A percentile compares a stretch with the other conserved stretches of the same genome.
Evolutionary conservation across 2,113 vertebrate genomes (phyloP).

Genomic region (Antechinus stuartii): DNA sequence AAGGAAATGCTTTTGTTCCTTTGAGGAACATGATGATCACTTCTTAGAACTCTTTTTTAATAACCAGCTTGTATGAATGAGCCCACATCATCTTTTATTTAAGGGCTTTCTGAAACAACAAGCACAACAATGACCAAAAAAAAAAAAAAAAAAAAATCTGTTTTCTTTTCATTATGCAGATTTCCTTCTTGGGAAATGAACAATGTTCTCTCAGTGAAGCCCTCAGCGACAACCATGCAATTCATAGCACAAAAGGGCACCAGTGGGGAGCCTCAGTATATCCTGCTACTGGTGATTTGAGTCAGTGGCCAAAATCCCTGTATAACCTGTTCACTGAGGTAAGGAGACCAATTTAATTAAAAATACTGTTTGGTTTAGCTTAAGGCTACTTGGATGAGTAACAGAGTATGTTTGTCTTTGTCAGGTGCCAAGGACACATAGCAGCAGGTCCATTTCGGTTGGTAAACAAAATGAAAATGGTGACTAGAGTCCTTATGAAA

Average conservation of each 20-base stretch:
- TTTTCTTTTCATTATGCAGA: background rate
- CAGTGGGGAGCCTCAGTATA: background rate
- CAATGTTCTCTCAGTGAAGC: background rate
- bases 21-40: background rate
- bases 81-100: background rate
- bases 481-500: background rate
- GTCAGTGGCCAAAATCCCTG: background rate
- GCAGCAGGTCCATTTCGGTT: background rate
- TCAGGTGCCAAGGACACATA: conserved; percentile 29
- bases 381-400: background rate
- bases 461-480: background rate
- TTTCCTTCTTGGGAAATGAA: background rate
- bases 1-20: conserved; percentile 45
- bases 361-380: conserved; percentile 33
- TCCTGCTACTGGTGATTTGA: background rate
- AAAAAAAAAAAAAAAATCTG: background rate
- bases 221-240: background rate
- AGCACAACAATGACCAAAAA: background rate
- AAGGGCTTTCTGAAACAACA: conserved; percentile 22
- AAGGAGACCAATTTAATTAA: conserved; percentile 36
- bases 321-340: background rate
- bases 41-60: conserved; percentile 15
- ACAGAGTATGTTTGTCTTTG: background rate
- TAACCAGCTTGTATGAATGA: conserved; percentile 31
- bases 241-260: background rate